A percentile compares a stretch with the other conserved stretches of the same genome.
Evolutionary conservation across 2,113 vertebrate genomes (phyloP).

Genomic region (Coreoperca whiteheadi): DNA sequence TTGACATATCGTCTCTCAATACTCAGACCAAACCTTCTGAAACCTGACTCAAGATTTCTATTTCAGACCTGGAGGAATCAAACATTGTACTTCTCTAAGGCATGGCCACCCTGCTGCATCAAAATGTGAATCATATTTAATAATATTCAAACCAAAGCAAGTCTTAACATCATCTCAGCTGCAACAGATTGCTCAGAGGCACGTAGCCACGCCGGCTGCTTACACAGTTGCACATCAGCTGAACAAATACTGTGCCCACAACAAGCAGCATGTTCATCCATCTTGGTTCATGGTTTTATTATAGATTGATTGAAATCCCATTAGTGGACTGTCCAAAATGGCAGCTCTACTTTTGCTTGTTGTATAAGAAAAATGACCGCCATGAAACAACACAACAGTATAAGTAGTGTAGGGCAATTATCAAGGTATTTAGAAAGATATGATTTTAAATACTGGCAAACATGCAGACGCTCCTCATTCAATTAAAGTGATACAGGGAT

Average conservation of each 20-base stretch:
- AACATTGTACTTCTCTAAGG: not conserved
- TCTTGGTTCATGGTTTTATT: not conserved
- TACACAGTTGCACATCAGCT: constrained; percentile 9
- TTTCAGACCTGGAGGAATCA: not conserved
- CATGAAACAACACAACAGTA: not conserved
- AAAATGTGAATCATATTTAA: not conserved
- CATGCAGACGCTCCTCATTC: too few species aligned
- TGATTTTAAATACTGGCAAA: too few species aligned
- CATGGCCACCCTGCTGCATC: not conserved
- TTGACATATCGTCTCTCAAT: not conserved
- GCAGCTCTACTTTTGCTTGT: not conserved
- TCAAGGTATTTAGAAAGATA: too few species aligned
- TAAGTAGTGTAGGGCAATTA: too few species aligned
- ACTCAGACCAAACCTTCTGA: not conserved
- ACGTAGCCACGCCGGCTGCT: not conserved
- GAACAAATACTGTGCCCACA: constrained; percentile 11
- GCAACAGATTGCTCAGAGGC: constrained; percentile 7
- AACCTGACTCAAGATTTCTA: not conserved
- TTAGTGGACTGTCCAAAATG: not conserved
- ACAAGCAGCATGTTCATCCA: not conserved
- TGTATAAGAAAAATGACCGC: not conserved
- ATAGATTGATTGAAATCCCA: not conserved
- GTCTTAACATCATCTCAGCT: not conserved
- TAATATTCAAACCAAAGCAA: not conserved
- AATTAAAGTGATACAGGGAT: too few species aligned